Evolutionary conservation across 2,888 invertebrate species (phyloP), one percentile per base, ranked within the genome.

Genomic region (Synanthedon andrenaeformis): DNA sequence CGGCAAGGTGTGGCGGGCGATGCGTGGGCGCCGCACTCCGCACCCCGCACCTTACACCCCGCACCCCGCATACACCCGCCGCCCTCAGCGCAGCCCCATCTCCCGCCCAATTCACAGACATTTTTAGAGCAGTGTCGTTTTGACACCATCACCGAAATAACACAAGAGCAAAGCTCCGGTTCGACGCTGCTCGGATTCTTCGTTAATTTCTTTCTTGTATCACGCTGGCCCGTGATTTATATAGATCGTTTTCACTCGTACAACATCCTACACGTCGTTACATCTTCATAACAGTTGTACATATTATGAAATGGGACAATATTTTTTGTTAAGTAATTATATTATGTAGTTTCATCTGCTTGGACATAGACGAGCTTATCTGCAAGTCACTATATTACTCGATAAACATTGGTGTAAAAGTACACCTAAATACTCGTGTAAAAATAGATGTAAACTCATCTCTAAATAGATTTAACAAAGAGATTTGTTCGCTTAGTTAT

Each of bases 61-160:
- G 59, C 66, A 58, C 64, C 63, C 60, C 63, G 61, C 57, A 62
- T 57, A 17, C 23, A 28, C 42, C 52, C 51, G 65, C 58, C 61
- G 52, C 54, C 57, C 59, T 56, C 56, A 58, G 61, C 60, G 64
- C 57, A 60, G 60, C 62, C 66, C 62, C 64, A 61, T 62, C 66
- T 68, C 69, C 69, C 13, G 35, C 35, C 35, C 35, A 45, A 41
- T 66, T 60, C 64, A 55, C 72, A 79, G 76, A 79, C 85, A 87
- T 83, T 83, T 85, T 83, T 87, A 85, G 86, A 78, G 77, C 81
- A 81, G 79, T 83, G 79, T 83, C 83, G 82, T 81, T 84, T 85
- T 86, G 83, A 84, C 85, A 86, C 82, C 81, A 75, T 76, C 85
- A 83, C 86, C 79, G 83, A 87, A 87, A 87, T 86, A 87, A 82